phyloP scores from a whole-genome alignment of 2,888 invertebrate species.

The Cantharis flavilabris region DNA sequence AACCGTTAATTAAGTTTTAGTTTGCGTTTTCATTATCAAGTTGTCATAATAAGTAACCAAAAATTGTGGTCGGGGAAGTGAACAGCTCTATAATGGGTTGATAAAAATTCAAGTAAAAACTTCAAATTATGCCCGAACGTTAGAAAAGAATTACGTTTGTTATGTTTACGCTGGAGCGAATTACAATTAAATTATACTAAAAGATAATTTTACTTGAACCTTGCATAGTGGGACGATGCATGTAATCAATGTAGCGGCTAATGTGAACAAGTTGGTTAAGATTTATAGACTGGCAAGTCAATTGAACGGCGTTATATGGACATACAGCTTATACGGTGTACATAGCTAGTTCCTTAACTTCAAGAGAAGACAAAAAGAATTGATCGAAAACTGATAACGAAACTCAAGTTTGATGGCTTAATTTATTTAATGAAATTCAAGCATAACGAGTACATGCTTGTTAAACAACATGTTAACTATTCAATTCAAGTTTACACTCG shows the following conservation, averaged over 20 bases:
- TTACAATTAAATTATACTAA: constrained; percentile 30
- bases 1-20: not conserved
- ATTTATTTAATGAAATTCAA: constrained; percentile 25
- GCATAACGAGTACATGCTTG: not conserved
- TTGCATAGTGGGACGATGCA: constrained; percentile 48
- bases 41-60: not conserved
- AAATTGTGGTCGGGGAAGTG: not conserved
- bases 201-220: constrained; percentile 30
- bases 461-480: not conserved
- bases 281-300: constrained; percentile 55
- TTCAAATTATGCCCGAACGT: not conserved
- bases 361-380: constrained; percentile 40
- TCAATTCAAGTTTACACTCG: not conserved
- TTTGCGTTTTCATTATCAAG: not conserved
- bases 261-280: constrained; percentile 51
- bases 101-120: not conserved
- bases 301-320: constrained; percentile 50
- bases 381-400: constrained; percentile 29
- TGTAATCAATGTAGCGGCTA: constrained; percentile 55
- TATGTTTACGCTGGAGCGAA: not conserved
- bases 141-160: not conserved
- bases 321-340: constrained; percentile 38
- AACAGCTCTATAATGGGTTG: not conserved
- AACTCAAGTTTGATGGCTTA: constrained; percentile 28
- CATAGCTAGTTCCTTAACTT: constrained; percentile 44